These are phyloP conservation scores for Epistrophe grossulariae DNA, from an alignment of 2,888 invertebrate genomes.

Conservation along the genomic window DNA sequence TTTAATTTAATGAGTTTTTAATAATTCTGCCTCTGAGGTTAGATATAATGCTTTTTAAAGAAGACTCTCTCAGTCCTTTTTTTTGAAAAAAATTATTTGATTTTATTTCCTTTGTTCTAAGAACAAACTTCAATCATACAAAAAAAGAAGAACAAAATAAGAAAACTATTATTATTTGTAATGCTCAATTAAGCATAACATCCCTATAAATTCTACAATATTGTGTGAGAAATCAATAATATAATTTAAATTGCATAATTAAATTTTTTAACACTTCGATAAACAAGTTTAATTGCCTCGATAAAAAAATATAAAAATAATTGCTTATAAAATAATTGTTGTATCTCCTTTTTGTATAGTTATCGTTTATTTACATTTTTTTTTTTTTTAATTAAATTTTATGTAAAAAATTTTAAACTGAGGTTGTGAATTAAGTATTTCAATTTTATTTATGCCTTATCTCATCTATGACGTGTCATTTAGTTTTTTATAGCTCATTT, in stretches of 20 bases:
- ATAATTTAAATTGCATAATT: neutral
- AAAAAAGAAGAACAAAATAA: too few species aligned
- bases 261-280: constrained; percentile 42
- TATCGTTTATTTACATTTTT: constrained; percentile 22
- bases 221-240: constrained; percentile 18
- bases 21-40: too few species aligned
- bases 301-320: constrained; percentile 16
- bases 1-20: too few species aligned
- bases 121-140: too few species aligned
- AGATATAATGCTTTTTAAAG: too few species aligned
- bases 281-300: constrained; percentile 30
- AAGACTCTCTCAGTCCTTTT: too few species aligned
- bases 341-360: constrained; percentile 18
- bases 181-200: constrained; percentile 28
- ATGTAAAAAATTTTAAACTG: constrained; percentile 3
- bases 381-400: neutral
- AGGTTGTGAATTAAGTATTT: neutral
- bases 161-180: neutral
- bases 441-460: constrained; percentile 8
- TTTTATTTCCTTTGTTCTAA: too few species aligned
- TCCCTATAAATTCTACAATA: neutral
- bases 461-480: constrained; percentile 16
- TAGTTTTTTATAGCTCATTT: constrained; percentile 22
- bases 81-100: too few species aligned
- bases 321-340: neutral